Evolutionary conservation across 2,797 vertebrate species (phyloP).

Genomic region (Crenichthys baileyi): DNA sequence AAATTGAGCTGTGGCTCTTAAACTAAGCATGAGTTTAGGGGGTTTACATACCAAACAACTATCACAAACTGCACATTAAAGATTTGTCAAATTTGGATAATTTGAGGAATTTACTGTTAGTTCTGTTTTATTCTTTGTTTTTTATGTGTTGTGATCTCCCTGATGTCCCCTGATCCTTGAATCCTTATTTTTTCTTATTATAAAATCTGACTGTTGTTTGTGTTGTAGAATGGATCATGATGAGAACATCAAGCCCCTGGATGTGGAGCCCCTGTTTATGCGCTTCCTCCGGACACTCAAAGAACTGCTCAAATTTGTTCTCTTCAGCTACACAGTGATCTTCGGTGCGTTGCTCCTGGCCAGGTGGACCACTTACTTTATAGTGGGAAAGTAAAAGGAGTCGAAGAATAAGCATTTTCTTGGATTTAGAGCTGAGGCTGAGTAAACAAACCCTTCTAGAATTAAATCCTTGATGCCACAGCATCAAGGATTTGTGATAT

Average conservation of each 20-base stretch:
- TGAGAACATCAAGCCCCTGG: conserved; percentile 59
- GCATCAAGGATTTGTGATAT: not conserved
- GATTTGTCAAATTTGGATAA: too few relatives aligned
- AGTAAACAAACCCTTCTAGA: conserved; percentile 6
- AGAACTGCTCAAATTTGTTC: conserved; percentile 93
- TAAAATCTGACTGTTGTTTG: conserved; percentile 19
- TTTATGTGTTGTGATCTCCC: not conserved
- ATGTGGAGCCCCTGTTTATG: conserved; percentile 84
- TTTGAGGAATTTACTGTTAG: not conserved
- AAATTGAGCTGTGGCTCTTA: too few relatives aligned
- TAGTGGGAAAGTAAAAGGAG: conserved; percentile 85
- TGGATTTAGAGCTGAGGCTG: conserved; percentile 28
- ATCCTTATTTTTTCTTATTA: not conserved
- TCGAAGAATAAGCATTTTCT: conserved; percentile 23
- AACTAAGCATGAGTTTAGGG: too few relatives aligned
- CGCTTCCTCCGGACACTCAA: conserved; percentile 90
- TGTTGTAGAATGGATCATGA: conserved; percentile 68
- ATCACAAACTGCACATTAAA: too few relatives aligned
- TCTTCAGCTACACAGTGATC: conserved; percentile 95
- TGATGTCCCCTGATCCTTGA: not conserved
- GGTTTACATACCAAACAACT: too few relatives aligned
- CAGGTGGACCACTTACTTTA: conserved; percentile 94
- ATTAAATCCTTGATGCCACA: conserved; percentile 21
- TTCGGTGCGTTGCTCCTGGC: conserved; percentile 92
- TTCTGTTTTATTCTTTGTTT: not conserved